These are phyloP conservation scores for Carpatolechia fugitivella DNA, from an alignment of 2,888 invertebrate genomes.

Conservation along the genomic window DNA sequence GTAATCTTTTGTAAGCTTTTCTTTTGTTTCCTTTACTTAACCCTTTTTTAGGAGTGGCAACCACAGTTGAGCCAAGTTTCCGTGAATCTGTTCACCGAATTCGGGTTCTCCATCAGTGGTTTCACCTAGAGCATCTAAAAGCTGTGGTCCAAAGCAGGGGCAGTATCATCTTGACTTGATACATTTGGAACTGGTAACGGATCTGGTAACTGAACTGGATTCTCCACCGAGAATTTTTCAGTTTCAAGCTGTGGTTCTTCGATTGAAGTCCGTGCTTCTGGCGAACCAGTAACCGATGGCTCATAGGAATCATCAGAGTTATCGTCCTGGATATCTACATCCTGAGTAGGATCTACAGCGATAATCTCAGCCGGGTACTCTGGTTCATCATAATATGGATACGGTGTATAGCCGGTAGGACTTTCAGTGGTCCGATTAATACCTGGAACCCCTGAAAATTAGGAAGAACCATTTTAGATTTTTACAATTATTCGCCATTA, in stretches of 20 bases:
- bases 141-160: neutral
- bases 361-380: neutral
- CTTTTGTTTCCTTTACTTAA: neutral
- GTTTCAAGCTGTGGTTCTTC: neutral
- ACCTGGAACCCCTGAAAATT: neutral
- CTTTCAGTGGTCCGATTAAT: neutral
- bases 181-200: neutral
- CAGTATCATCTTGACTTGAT: neutral
- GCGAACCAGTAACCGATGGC: neutral
- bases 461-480: neutral
- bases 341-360: neutral
- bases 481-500: neutral
- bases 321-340: neutral
- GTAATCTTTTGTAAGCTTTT: neutral
- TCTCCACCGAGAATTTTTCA: neutral
- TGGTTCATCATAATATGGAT: neutral
- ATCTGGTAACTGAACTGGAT: neutral
- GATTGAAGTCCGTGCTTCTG: neutral
- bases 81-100: neutral
- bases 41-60: constrained; percentile 4
- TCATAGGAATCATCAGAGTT: neutral
- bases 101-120: neutral
- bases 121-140: constrained; percentile 5
- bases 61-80: constrained; percentile 1
- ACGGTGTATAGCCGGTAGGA: neutral